Conservation (phyloP, 2,797 vertebrate species). For the Halcyon smyrnensis region DNA sequence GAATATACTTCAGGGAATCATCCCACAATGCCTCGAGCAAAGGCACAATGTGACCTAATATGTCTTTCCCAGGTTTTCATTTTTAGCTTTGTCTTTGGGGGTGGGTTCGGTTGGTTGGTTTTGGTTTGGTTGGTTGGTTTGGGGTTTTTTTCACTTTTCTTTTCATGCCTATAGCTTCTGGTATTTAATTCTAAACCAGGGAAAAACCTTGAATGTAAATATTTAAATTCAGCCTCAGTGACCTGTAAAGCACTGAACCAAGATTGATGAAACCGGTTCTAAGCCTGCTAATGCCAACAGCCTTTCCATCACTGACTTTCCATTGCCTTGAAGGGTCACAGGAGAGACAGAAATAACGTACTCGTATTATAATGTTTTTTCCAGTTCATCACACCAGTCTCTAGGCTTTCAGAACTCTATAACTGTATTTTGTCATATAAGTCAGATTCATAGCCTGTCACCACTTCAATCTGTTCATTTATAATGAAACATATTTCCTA, state of each 20-base stretch:
- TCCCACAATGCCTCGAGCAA: not conserved
- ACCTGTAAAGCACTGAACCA: not conserved
- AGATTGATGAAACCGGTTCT: not conserved
- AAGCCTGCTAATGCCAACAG: conserved; percentile 16
- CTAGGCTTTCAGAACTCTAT: not conserved
- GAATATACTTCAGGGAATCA: not conserved
- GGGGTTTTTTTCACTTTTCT: not conserved
- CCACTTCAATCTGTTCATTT: not conserved
- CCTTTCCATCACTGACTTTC: conserved; percentile 48
- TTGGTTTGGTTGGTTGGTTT: not conserved
- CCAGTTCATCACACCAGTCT: conserved; percentile 33
- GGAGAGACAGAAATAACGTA: conserved; percentile 19
- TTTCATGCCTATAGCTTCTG: not conserved
- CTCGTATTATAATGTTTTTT: conserved; percentile 42
- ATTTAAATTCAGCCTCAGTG: not conserved
- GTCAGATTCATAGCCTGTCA: conserved; percentile 23
- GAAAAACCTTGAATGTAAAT: not conserved
- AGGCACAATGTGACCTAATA: not conserved
- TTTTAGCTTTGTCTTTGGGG: not conserved
- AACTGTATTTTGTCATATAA: not conserved
- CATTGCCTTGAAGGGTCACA: conserved; percentile 28
- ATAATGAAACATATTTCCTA: not conserved
- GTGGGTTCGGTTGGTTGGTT: not conserved
- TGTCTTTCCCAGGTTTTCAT: not conserved
- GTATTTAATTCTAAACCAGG: not conserved